Percentiles rank a stretch among this genome's conserved stretches.
phyloP scores from a whole-genome alignment of 1,140 invertebrate species.

The Anastrepha obliqua region DNA sequence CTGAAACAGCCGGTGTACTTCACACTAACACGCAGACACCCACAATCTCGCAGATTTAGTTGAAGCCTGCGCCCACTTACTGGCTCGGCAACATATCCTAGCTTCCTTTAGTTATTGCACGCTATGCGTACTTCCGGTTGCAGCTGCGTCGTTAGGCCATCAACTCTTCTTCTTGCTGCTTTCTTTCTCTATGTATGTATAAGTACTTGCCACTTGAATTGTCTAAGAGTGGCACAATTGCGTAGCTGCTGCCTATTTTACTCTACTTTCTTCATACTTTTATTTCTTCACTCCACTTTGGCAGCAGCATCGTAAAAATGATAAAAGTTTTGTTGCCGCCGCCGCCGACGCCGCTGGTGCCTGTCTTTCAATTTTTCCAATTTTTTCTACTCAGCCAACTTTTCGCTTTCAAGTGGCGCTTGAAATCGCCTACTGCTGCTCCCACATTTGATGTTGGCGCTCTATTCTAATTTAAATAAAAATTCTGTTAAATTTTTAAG shows the following conservation, averaged over 20 bases:
- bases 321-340: constrained; percentile 10
- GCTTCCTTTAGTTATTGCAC: background rate
- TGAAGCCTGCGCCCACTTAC: background rate
- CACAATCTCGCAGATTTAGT: background rate
- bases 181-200: background rate
- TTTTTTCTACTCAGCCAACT: background rate
- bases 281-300: background rate
- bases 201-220: background rate
- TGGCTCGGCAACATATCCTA: background rate
- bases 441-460: background rate
- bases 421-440: background rate
- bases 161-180: background rate
- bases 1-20: constrained; percentile 3
- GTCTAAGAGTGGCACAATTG: constrained; percentile 24
- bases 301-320: background rate
- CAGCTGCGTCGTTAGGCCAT: constrained; percentile 19
- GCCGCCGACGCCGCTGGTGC: background rate
- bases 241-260: constrained; percentile 12
- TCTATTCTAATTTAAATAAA: constrained; percentile 41
- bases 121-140: background rate
- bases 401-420: constrained; percentile 15
- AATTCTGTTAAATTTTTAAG: constrained; percentile 46
- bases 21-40: background rate
- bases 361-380: background rate
- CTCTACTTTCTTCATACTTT: background rate